phyloP scores from a whole-genome alignment of 2,113 vertebrate species.

The Gallinago undulata region DNA sequence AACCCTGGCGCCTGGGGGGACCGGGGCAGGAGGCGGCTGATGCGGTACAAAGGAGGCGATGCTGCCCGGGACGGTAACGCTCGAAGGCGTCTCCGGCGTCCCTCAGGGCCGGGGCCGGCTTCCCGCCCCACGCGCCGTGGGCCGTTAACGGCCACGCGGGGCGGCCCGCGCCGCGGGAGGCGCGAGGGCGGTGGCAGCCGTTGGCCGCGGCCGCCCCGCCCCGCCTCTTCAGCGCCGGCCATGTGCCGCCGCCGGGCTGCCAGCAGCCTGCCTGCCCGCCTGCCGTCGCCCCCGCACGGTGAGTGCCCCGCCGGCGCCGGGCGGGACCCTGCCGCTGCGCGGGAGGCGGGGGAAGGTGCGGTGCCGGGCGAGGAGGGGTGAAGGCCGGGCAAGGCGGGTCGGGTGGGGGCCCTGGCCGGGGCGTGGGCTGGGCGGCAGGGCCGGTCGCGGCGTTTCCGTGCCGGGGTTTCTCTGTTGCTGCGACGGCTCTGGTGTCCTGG shows the following conservation, averaged over 20 bases:
- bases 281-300: background rate
- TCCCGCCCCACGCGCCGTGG: background rate
- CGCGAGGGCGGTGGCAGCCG: background rate
- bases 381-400: too few species aligned
- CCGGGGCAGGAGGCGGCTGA: background rate
- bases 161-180: background rate
- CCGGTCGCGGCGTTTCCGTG: background rate
- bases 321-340: background rate
- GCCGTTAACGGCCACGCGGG: background rate
- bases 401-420: background rate
- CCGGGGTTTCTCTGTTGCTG: background rate
- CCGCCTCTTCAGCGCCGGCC: background rate
- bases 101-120: rapidly evolving
- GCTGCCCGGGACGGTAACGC: background rate
- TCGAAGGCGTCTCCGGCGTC: background rate
- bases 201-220: background rate
- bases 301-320: background rate
- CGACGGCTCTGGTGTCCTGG: background rate
- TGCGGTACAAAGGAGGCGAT: background rate
- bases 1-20: rapidly evolving
- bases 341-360: background rate
- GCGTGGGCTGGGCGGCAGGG: background rate
- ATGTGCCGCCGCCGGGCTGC: background rate
- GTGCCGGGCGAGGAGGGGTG: background rate
- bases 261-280: background rate